Evolutionary conservation across 2,797 vertebrate species (phyloP).

Genomic region (Pampus argenteus): DNA sequence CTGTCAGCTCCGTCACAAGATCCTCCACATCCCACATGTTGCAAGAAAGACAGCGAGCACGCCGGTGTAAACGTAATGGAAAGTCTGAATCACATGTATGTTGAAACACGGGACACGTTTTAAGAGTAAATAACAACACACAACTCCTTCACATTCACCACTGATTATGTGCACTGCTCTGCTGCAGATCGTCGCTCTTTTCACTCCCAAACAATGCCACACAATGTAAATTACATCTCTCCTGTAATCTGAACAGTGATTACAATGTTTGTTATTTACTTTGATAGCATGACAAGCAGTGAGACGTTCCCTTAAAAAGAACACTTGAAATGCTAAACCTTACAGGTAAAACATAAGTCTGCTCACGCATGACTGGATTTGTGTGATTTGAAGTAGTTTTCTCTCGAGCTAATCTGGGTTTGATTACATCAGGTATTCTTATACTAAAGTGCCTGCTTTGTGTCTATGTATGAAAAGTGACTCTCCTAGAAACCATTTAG

Average conservation of each 20-base stretch:
- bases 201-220: neutral
- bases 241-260: constrained; percentile 1
- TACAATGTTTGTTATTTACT: neutral
- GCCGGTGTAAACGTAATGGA: no score
- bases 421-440: constrained; percentile 20
- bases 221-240: constrained; percentile 5
- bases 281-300: constrained; percentile 16
- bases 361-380: constrained; percentile 9
- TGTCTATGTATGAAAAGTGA: constrained; percentile 26
- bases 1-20: no score
- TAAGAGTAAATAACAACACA: no score
- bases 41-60: no score
- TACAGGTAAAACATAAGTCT: neutral
- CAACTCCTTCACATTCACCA: no score
- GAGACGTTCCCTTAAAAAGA: neutral
- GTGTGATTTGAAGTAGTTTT: constrained; percentile 29
- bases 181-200: neutral
- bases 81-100: no score
- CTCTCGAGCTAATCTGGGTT: constrained; percentile 28
- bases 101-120: no score
- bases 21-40: no score
- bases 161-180: neutral
- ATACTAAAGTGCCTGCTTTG: constrained; percentile 21
- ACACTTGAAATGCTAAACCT: neutral
- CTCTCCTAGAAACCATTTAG: constrained; percentile 8